Percentiles rank a stretch among this genome's conserved stretches.
Evolutionary conservation across 2,113 vertebrate species (phyloP).

Genomic region (Alaudala cheleensis): DNA sequence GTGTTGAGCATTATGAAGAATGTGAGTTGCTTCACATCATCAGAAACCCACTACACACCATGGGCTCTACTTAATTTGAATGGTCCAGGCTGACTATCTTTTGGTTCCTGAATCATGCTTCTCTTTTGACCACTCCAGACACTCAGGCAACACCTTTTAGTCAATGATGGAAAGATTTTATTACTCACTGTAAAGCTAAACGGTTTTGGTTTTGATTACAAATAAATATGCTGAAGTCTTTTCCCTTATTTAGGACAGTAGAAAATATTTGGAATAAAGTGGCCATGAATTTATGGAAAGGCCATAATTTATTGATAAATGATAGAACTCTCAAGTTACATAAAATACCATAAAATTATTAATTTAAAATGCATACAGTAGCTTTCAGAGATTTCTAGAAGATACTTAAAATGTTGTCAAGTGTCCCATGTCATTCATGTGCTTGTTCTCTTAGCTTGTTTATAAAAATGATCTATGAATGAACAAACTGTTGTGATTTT

Average conservation of each 20-base stretch:
- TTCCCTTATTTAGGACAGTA: neutral
- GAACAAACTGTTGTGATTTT: neutral
- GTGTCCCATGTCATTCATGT: neutral
- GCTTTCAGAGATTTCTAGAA: neutral
- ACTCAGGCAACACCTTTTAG: neutral
- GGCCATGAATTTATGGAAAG: neutral
- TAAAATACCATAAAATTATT: neutral
- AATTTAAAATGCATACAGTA: neutral
- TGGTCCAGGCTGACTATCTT: neutral
- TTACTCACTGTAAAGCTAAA: neutral
- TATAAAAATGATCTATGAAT: neutral
- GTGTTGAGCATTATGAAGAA: neutral
- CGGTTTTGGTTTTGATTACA: neutral
- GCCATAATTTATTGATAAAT: neutral
- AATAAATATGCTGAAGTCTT: neutral
- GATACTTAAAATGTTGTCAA: neutral
- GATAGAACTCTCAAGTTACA: neutral
- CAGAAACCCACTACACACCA: neutral
- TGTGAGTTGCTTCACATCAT: neutral
- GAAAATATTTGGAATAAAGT: neutral
- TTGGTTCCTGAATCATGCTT: neutral
- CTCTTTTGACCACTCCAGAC: neutral
- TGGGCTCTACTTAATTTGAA: neutral
- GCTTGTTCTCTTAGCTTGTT: neutral
- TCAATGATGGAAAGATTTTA: neutral